phyloP scores from a whole-genome alignment of 92 coral and sea anemone genomes.

The Siderastrea radians region DNA sequence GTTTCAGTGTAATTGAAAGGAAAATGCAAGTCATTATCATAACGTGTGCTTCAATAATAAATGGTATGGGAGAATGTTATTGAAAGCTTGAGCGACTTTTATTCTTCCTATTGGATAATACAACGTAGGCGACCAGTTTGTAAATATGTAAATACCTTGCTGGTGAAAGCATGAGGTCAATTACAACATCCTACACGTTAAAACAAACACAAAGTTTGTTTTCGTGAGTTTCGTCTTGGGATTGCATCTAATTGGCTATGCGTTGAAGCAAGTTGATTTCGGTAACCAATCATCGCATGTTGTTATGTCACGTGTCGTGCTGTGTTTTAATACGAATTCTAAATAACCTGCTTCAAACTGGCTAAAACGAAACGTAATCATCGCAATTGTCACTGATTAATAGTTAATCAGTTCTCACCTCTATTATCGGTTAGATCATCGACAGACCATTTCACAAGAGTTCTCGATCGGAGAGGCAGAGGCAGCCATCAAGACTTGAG shows the following conservation, averaged over 20 bases:
- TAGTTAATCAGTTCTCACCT: conserved; percentile 29
- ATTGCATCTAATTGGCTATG: not conserved
- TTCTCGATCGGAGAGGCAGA: conserved; percentile 35
- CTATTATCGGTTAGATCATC: conserved; percentile 39
- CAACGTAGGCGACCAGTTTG: not conserved
- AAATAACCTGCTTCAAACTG: conserved; percentile 43
- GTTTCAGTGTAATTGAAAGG: not conserved
- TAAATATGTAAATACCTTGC: conserved; percentile 22
- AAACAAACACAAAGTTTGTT: conserved; percentile 16
- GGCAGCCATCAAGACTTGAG: not conserved
- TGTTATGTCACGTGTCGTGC: not conserved
- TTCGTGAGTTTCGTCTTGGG: not conserved
- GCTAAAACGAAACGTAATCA: conserved; percentile 43
- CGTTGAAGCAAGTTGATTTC: not conserved
- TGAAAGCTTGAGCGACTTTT: not conserved
- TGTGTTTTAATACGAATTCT: conserved; percentile 19
- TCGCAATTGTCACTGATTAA: conserved; percentile 9
- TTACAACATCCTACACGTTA: not conserved
- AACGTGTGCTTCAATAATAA: conserved; percentile 4
- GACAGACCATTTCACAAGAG: conserved; percentile 26
- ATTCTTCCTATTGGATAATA: conserved; percentile 5
- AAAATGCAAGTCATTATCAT: not conserved
- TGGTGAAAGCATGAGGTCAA: conserved; percentile 33
- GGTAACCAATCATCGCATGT: not conserved
- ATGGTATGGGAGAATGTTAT: not conserved